Evolutionary conservation across 2,113 vertebrate species (phyloP).

Genomic region (Thamnaconus septentrionalis): DNA sequence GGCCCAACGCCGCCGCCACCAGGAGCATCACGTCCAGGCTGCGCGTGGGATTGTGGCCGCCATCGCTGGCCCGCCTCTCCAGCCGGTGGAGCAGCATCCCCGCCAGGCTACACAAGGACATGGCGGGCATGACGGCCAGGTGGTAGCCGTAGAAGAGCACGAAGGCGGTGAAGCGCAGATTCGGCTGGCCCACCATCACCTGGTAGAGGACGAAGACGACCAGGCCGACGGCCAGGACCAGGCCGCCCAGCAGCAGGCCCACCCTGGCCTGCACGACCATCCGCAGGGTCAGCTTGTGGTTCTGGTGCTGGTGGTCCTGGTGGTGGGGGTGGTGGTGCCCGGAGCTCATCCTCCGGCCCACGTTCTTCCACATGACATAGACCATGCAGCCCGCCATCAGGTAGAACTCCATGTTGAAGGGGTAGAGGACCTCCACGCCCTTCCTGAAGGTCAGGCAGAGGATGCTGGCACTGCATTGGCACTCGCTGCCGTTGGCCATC

Average conservation of each 20-base stretch:
- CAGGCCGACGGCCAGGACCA: constrained; percentile 69
- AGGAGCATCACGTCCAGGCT: constrained; percentile 86
- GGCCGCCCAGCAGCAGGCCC: constrained; percentile 75
- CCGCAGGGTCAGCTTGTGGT: constrained; percentile 68
- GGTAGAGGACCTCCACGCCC: constrained; percentile 86
- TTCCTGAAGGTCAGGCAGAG: constrained; percentile 81
- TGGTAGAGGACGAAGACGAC: constrained; percentile 85
- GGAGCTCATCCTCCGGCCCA: constrained; percentile 69
- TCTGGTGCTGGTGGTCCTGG: background rate
- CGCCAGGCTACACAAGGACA: constrained; percentile 73
- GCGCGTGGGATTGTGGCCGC: constrained; percentile 82
- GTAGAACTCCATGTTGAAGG: constrained; percentile 89
- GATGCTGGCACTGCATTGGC: constrained; percentile 66
- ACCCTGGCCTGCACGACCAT: constrained; percentile 45
- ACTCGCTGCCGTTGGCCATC: constrained; percentile 28
- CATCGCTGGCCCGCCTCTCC: constrained; percentile 77
- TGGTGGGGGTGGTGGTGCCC: background rate
- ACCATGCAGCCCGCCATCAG: constrained; percentile 84
- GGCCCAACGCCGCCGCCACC: constrained; percentile 81
- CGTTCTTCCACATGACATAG: constrained; percentile 93
- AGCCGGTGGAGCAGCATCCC: constrained; percentile 78
- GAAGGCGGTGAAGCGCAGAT: constrained; percentile 63
- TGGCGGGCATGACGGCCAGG: constrained; percentile 76
- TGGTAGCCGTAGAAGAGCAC: constrained; percentile 84
- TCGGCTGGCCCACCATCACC: constrained; percentile 66